Conservation (phyloP, 2,888 invertebrate genomes). For the Ophioninae sp. region DNA sequence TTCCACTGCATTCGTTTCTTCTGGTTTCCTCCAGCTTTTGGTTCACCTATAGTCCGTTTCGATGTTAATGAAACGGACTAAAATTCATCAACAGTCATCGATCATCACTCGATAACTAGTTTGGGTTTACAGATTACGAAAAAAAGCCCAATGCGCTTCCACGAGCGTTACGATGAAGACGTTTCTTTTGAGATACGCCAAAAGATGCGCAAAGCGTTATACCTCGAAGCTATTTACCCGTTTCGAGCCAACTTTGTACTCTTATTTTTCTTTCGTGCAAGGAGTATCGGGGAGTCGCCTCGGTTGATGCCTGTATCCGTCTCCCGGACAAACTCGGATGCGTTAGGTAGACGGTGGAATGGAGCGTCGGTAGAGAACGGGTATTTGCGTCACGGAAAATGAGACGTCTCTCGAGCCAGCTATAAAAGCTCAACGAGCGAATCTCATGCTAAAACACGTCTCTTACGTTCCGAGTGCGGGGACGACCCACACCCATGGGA, state of each 20-base stretch:
- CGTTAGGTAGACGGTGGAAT: constrained; percentile 23
- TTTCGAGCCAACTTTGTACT: constrained; percentile 49
- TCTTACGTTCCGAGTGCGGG: constrained; percentile 45
- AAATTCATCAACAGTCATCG: background rate
- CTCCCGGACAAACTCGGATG: constrained; percentile 37
- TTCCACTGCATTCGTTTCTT: constrained; percentile 14
- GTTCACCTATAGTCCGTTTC: background rate
- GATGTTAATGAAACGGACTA: too few relatives aligned
- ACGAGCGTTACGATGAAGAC: constrained; percentile 23
- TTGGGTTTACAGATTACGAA: background rate
- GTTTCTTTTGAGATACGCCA: constrained; percentile 4
- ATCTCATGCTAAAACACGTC: constrained; percentile 22
- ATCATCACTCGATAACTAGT: background rate
- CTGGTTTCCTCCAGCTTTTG: background rate
- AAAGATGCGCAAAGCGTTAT: background rate
- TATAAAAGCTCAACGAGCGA: constrained; percentile 39
- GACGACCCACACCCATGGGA: constrained; percentile 1
- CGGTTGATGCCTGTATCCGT: constrained; percentile 61
- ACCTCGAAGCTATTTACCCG: constrained; percentile 23
- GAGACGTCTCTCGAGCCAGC: constrained; percentile 33
- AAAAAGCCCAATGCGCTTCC: too few relatives aligned
- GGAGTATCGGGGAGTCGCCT: constrained; percentile 52
- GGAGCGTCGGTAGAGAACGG: constrained; percentile 26
- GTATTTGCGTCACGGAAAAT: constrained; percentile 36
- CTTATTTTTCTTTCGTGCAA: constrained; percentile 65